Evolutionary conservation across 2,113 vertebrate genomes (phyloP), one percentile per base, ranked within the genome.

Genomic region (Ptychochromis oligacanthus): DNA sequence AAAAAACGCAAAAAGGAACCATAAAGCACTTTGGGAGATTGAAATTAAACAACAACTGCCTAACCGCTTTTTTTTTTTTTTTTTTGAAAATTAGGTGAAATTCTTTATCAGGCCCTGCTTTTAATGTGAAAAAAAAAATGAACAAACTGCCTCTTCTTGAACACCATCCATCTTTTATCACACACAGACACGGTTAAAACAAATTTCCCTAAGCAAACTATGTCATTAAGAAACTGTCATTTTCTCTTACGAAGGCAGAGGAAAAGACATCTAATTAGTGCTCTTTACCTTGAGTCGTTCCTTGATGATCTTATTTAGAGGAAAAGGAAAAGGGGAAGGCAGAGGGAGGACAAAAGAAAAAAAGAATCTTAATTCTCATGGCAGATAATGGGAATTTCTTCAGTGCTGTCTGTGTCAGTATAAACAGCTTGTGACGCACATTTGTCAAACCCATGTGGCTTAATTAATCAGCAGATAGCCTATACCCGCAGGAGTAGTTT

Each of bases 211-310:
- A 61, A 77, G 43, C 24, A 84, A 85, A 87, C 62, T 46, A 46
- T 62, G 54, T 82, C 83, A 88, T 87, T 88, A 89, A 77, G 56
- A 85, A 91, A 79, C 77, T 70, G 80, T 79, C 82, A 80, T 56
- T 75, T 83, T 80, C 26, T 79, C 75, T 61, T 3, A 80, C 14
- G 22, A 79, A 49, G 60, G 82, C 54, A 22, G n/a, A 7, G 40
- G 4, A 59, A 31, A 79, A 83, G 26, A 84, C 75, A 75, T 86
- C 49, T 87, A 86, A 91, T 90, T 87, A 89, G 79, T 20, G 81
- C 74, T 72, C 52, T 56, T 90, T 94, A 95, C 94, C 94, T 94
- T 94, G 94, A 92, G 88, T 92, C 60, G 79, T 92, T 91, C 94
- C 94, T 93, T 92, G 94, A 64, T 91, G 89, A 83, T 95, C 94